Conservation (phyloP, 2,888 invertebrate species). For the Nemotelus nigrinus region DNA sequence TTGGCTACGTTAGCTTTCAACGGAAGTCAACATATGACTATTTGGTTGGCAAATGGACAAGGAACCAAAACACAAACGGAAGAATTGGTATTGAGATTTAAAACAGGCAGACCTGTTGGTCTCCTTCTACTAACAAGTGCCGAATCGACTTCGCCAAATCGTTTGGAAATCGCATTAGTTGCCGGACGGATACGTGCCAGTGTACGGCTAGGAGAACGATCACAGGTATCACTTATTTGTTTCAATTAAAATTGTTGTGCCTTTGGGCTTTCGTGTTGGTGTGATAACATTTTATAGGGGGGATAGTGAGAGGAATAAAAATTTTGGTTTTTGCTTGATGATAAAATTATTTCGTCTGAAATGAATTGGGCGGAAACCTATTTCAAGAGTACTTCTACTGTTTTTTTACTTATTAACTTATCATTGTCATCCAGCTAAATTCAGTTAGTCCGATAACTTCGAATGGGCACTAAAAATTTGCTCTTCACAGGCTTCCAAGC, state of each 20-base stretch:
- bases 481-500: too few species aligned
- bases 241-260: too few species aligned
- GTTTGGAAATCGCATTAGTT: constrained; percentile 85
- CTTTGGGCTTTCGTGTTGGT: neutral
- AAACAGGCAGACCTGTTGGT: constrained; percentile 81
- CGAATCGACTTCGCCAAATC: constrained; percentile 79
- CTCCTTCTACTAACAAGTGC: constrained; percentile 83
- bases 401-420: too few species aligned
- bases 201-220: constrained; percentile 83
- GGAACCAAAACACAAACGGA: constrained; percentile 84
- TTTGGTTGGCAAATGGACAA: constrained; percentile 77
- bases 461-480: too few species aligned
- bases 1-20: constrained; percentile 88
- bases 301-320: neutral
- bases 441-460: too few species aligned
- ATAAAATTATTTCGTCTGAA: too few species aligned
- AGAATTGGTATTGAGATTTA: constrained; percentile 86
- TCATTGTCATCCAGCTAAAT: too few species aligned
- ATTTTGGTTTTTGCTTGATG: too few species aligned
- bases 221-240: constrained; percentile 71
- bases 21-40: constrained; percentile 87
- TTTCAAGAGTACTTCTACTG: too few species aligned
- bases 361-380: too few species aligned
- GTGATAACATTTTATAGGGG: neutral
- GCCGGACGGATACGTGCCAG: constrained; percentile 85